These are phyloP conservation scores for Sialis fuliginosa DNA, from an alignment of 2,888 invertebrate genomes.

Conservation along the genomic window DNA sequence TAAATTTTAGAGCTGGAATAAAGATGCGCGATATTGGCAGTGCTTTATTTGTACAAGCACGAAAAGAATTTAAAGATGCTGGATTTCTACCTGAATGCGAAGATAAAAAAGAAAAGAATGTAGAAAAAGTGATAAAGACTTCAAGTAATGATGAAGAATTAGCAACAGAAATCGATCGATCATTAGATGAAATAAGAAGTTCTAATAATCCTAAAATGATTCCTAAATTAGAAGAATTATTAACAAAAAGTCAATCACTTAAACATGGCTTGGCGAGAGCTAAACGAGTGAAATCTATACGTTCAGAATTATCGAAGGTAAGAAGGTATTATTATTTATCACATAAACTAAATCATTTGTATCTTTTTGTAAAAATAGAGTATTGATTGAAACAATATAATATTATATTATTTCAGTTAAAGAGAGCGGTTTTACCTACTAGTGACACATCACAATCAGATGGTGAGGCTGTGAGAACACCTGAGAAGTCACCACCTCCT, in stretches of 20 bases:
- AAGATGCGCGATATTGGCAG: constrained; percentile 82
- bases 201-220: constrained; percentile 23
- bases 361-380: too few relatives aligned
- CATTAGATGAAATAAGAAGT: constrained; percentile 25
- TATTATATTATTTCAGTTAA: too few relatives aligned
- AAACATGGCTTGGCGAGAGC: constrained; percentile 36
- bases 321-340: constrained; percentile 17
- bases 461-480: constrained; percentile 14
- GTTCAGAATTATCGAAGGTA: constrained; percentile 36
- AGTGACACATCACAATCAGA: constrained; percentile 24
- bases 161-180: constrained; percentile 34
- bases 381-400: too few relatives aligned
- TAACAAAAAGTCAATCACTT: constrained; percentile 41
- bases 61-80: constrained; percentile 49
- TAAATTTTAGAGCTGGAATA: constrained; percentile 47
- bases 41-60: constrained; percentile 58
- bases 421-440: constrained; percentile 10
- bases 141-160: constrained; percentile 25
- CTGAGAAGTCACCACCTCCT: not conserved
- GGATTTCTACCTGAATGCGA: constrained; percentile 30
- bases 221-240: constrained; percentile 35
- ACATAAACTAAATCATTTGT: too few relatives aligned
- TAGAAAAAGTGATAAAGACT: constrained; percentile 15
- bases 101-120: constrained; percentile 20
- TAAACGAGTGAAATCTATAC: constrained; percentile 37